Base-by-base conservation (phyloP, 92 coral and sea anemone species). In the Epizoanthus ramosus region DNA sequence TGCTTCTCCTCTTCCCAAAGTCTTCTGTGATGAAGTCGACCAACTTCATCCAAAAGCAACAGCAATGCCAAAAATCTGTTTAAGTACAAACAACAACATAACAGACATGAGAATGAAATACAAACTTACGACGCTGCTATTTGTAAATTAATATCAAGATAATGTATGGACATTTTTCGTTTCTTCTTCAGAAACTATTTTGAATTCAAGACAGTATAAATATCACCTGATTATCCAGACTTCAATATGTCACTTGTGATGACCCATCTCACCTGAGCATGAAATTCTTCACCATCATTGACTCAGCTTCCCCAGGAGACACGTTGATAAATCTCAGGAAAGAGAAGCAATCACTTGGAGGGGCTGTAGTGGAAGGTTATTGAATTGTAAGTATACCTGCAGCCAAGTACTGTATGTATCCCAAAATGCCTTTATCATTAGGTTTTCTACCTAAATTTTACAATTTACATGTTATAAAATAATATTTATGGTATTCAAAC, bases 261-360 rank as follows among this genome's bases (percentile, higher is more conserved):
- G 43, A 37, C 43, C 43, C 43, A 3, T 28, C 92, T 70, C 52
- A 95, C 98, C 98, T 91, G 85, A 80, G 88, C 4, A 88, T 89
- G 17, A 90, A 79, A 37, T 91, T 92, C 80, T 87, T 92, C 60
- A 91, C 87, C 95, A 93, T 88, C 85, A 92, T 71, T 23, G 89
- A 83, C 1, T 97, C 91, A 10, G 92, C 92, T 35, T 97, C 95
- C 15, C 85, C 93, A 39, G 98, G 93, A 3, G 99, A 92, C 52
- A 94, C 77, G 75, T 89, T 89, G 75, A 92, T 87, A 69, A 97
- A 94, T 52, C 87, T 90, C 81, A 92, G 79, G 86, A 90, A 92
- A 3, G 99, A 97, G 68, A 93, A 97, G 71, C 98, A 93, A 66
- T 86, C 74, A 67, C 95, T 91, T 65, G 90, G 80, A 71, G 93